phyloP scores from a whole-genome alignment of 2,113 vertebrate genomes.

The Zeus faber region DNA sequence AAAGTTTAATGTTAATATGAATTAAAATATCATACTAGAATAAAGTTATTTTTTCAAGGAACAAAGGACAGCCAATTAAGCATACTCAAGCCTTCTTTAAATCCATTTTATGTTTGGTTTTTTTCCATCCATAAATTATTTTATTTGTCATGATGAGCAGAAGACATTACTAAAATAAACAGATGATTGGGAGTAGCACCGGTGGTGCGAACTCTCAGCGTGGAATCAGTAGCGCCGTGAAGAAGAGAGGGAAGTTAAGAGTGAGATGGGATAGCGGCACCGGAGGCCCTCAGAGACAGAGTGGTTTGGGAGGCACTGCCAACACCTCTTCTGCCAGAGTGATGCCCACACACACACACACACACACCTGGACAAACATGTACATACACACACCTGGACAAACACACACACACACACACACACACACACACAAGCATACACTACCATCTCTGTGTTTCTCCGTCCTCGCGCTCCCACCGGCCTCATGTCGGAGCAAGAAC shows the following conservation, averaged over 20 bases:
- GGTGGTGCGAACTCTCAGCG: slow-evolving; percentile 49
- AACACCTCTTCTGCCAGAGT: slow-evolving; percentile 64
- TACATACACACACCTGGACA: slow-evolving; percentile 22
- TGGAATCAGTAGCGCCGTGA: slow-evolving; percentile 39
- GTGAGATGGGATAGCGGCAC: slow-evolving; percentile 55
- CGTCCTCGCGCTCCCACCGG: slow-evolving; percentile 44
- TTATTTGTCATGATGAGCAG: slow-evolving; percentile 20
- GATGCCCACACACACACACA: slow-evolving; percentile 60
- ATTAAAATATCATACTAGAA: no score
- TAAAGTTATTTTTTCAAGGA: no score
- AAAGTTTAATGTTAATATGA: no score
- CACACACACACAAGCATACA: slow-evolving; percentile 48
- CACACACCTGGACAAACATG: slow-evolving; percentile 19
- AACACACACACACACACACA: slow-evolving; percentile 1
- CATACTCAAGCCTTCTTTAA: neutral
- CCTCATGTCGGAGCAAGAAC: slow-evolving; percentile 60
- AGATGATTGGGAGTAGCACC: slow-evolving; percentile 39
- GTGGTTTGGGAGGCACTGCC: slow-evolving; percentile 58
- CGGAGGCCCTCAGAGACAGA: slow-evolving; percentile 53
- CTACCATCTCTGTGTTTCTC: no score
- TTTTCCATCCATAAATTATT: no score
- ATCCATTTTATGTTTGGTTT: neutral
- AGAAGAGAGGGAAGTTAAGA: slow-evolving; percentile 58
- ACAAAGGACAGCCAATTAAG: neutral
- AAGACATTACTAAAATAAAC: slow-evolving; percentile 22